Evolutionary conservation across 2,113 vertebrate species (phyloP), one percentile per base, ranked within the genome.

Genomic region (Pyxicephalus adspersus): DNA sequence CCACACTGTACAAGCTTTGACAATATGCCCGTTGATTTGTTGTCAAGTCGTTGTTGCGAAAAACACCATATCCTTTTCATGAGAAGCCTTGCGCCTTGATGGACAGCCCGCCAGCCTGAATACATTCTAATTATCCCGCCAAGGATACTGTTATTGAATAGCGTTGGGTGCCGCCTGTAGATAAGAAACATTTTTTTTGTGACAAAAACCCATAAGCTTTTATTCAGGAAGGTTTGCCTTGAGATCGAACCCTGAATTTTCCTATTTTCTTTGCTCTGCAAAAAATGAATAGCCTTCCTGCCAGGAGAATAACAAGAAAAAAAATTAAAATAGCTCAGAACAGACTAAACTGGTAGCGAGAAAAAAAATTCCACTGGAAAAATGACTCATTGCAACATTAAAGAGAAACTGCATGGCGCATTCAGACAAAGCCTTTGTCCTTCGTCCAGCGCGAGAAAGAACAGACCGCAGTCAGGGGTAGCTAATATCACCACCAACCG

Each of bases 271-370:
- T 51, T 63, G 19, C 74, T 76, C 19, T 20, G 51, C 9, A 23
- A 29, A 26, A n/a, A 67, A 78, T 67, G 52, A 78, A 78, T 67
- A 58, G 76, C n/a, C 28, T 23, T 3, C 63, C 28, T 57, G 50
- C 28, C 51, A 57, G 52, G 64, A 60, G 64, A 68, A 77, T 55
- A 73, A 73, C 28, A 73, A 73, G 20, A 73, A 73, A 73, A 51
- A 71, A 71, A 71, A 71, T 73, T 57, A 34, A 65, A 66, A 67
- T 66, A 34, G 19, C 54, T 52, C 61, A 65, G 75, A 23, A 54
- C 26, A 25, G 23, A 23, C 50, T 50, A 77, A 25, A 52, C 52
- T 77, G 64, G 28, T n/a, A 23, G 28, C 25, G 5, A 15, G 19
- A 55, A 72, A 57, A 28, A 58, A 58, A 45, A 45, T 9, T 45